These are phyloP conservation scores for Mycalesis mineus DNA, from an alignment of 2,888 invertebrate genomes.

Conservation along the genomic window DNA sequence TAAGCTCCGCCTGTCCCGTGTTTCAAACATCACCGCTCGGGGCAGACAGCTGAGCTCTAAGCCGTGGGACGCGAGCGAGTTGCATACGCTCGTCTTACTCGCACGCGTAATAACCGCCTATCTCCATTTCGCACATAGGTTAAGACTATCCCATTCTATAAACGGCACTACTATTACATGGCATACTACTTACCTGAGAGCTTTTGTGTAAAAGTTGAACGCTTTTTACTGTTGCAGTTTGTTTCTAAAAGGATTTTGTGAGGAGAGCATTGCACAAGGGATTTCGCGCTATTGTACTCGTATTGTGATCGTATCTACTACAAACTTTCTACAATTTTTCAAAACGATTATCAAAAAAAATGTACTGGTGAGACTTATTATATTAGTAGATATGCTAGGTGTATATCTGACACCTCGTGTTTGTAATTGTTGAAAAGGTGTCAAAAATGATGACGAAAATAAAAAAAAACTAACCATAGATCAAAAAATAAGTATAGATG, in stretches of 20 bases:
- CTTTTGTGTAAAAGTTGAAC: slow-evolving; percentile 76
- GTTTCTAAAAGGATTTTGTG: slow-evolving; percentile 63
- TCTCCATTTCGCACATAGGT: slow-evolving; percentile 55
- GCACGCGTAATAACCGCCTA: slow-evolving; percentile 43
- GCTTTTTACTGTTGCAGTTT: slow-evolving; percentile 68
- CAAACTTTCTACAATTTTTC: slow-evolving; percentile 22
- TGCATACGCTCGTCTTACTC: slow-evolving; percentile 63
- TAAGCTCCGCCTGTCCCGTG: slow-evolving; percentile 80
- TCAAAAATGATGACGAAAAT: too few species aligned
- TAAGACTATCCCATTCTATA: slow-evolving; percentile 71
- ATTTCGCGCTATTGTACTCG: slow-evolving; percentile 42
- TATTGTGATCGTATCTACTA: slow-evolving; percentile 25
- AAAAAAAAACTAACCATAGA: too few species aligned
- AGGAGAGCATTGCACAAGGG: slow-evolving; percentile 50
- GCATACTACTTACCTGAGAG: slow-evolving; percentile 74
- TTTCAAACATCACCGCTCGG: slow-evolving; percentile 78
- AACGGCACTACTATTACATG: slow-evolving; percentile 64
- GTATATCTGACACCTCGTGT: too few species aligned
- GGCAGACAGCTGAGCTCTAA: slow-evolving; percentile 76
- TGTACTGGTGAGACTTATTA: slow-evolving; percentile 2
- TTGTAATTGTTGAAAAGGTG: too few species aligned
- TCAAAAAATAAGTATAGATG: too few species aligned
- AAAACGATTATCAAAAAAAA: background rate
- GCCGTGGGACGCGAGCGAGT: slow-evolving; percentile 64
- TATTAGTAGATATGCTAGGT: background rate